Conservation (phyloP, 2,113 vertebrate species). For the Herpailurus yagouaroundi region DNA sequence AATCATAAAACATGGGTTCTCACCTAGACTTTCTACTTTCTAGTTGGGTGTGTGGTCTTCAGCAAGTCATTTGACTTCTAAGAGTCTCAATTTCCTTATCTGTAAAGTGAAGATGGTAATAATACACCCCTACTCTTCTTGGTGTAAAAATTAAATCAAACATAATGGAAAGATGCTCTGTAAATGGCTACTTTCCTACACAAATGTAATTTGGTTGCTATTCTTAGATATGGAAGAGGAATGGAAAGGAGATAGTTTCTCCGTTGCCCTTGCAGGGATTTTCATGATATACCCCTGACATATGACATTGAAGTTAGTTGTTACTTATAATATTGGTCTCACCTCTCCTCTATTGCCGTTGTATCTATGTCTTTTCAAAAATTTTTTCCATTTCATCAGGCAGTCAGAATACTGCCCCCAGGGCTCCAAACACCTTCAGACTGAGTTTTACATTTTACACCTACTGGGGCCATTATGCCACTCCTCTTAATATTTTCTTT, state of each 20-base stretch:
- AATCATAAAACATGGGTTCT: neutral
- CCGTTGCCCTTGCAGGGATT: neutral
- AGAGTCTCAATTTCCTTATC: neutral
- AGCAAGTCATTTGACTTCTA: neutral
- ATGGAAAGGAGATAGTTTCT: neutral
- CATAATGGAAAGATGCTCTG: neutral
- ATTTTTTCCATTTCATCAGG: neutral
- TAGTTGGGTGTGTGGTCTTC: neutral
- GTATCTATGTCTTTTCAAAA: neutral
- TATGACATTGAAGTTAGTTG: neutral
- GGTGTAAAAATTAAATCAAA: neutral
- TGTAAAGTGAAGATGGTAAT: neutral
- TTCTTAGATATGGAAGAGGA: neutral
- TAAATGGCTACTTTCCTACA: neutral
- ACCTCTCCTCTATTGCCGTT: neutral
- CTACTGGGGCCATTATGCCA: neutral
- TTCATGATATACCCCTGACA: neutral
- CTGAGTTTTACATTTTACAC: neutral
- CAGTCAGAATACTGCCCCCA: neutral
- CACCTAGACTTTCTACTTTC: neutral
- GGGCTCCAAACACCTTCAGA: neutral
- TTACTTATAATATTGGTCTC: neutral
- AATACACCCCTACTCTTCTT: neutral
- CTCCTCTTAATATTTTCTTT: conserved; percentile 22
- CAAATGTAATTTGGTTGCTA: neutral